These are phyloP conservation scores for Felis chaus DNA, from an alignment of 2,113 vertebrate species.

Conservation along the genomic window DNA sequence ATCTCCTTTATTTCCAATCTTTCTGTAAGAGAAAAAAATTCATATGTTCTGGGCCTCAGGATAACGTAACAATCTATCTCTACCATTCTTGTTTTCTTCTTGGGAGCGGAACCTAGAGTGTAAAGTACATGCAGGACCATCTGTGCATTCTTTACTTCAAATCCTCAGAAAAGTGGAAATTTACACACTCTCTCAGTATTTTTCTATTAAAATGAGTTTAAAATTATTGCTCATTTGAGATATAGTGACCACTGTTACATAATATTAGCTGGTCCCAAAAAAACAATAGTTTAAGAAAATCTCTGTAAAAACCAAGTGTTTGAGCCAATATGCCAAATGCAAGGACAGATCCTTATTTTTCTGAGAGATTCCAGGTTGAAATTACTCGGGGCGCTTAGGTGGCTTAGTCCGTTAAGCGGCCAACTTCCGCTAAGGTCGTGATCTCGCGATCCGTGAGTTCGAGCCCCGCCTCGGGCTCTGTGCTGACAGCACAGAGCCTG, in stretches of 20 bases:
- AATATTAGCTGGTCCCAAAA: not conserved
- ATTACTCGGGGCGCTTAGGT: not conserved
- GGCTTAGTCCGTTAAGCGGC: too few relatives aligned
- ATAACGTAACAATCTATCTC: not conserved
- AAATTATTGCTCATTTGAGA: not conserved
- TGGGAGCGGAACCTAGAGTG: not conserved
- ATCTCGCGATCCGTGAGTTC: accelerated
- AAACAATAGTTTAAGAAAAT: not conserved
- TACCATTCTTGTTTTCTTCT: not conserved
- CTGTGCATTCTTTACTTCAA: not conserved
- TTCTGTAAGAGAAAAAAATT: not conserved
- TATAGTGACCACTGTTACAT: not conserved
- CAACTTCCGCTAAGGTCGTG: accelerated
- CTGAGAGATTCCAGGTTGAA: not conserved
- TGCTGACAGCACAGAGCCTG: too few relatives aligned
- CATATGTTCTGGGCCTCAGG: not conserved
- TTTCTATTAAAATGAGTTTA: not conserved
- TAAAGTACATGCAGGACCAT: not conserved
- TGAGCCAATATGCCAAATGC: not conserved
- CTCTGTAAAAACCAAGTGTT: not conserved
- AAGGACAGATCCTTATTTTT: not conserved
- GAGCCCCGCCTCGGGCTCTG: too few relatives aligned
- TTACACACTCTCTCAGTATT: not conserved
- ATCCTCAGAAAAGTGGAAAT: not conserved
- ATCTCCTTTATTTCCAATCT: not conserved